Conservation (phyloP, 2,888 invertebrate species). For the Idaea biselata region DNA sequence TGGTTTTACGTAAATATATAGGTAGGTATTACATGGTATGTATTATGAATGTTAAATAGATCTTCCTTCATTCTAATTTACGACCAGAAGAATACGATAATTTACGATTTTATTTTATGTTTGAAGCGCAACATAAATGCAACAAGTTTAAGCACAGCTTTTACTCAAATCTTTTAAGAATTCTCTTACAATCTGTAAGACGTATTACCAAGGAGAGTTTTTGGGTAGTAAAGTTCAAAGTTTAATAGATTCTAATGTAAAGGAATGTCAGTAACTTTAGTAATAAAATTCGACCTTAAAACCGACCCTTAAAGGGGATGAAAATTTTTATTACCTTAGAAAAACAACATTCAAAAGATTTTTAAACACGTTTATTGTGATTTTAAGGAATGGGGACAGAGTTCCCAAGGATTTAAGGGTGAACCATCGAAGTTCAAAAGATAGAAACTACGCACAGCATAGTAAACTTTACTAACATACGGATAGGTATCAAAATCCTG, state of each 20-base stretch:
- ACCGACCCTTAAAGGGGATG: constrained; percentile 22
- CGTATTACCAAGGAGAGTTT: constrained; percentile 11
- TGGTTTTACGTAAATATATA: no score
- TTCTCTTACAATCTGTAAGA: background rate
- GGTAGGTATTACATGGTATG: no score
- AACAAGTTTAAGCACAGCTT: constrained; percentile 10
- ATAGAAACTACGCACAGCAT: background rate
- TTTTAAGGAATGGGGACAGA: constrained; percentile 48
- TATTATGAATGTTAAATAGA: no score
- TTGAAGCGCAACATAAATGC: background rate
- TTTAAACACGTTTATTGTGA: constrained; percentile 54
- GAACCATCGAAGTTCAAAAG: background rate
- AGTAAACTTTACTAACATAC: constrained; percentile 19
- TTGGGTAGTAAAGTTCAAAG: constrained; percentile 14
- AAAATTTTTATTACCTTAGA: constrained; percentile 45
- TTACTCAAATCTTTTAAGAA: constrained; percentile 11
- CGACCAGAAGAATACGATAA: background rate
- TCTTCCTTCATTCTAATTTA: background rate
- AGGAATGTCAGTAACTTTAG: constrained; percentile 30
- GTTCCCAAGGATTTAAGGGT: constrained; percentile 65
- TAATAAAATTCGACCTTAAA: constrained; percentile 24
- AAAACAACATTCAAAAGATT: constrained; percentile 49
- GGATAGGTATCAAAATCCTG: constrained; percentile 20
- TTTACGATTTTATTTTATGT: constrained; percentile 1
- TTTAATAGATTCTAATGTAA: constrained; percentile 19